Conservation (phyloP, 1,140 invertebrate species). For the Drosophila baimaii region DNA sequence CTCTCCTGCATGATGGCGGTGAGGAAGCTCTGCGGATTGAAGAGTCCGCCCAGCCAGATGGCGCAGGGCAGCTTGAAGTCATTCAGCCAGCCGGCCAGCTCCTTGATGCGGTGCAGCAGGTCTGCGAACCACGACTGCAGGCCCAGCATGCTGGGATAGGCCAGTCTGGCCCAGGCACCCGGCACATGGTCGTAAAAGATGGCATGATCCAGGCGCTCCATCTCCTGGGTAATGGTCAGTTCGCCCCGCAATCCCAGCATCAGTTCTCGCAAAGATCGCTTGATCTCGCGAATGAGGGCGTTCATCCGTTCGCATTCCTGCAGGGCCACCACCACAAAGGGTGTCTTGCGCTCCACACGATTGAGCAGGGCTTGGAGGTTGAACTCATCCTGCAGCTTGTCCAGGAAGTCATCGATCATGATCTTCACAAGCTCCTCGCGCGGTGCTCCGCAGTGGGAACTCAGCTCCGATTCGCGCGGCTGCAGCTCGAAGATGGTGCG, state of each 20-base stretch:
- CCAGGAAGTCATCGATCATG: slow-evolving; percentile 94
- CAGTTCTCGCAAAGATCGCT: slow-evolving; percentile 92
- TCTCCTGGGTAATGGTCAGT: slow-evolving; percentile 95
- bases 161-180: slow-evolving; percentile 91
- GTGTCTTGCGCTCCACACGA: slow-evolving; percentile 95
- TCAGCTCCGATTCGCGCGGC: slow-evolving; percentile 92
- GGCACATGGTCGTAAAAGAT: slow-evolving; percentile 95
- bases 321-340: slow-evolving; percentile 96
- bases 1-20: slow-evolving; percentile 99
- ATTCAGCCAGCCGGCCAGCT: slow-evolving; percentile 91
- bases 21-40: slow-evolving; percentile 98
- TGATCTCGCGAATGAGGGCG: slow-evolving; percentile 91
- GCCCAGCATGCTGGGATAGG: slow-evolving; percentile 94
- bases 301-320: slow-evolving; percentile 99
- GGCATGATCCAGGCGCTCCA: slow-evolving; percentile 94
- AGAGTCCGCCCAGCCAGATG: slow-evolving; percentile 97
- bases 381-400: slow-evolving; percentile 96
- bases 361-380: slow-evolving; percentile 94
- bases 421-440: slow-evolving; percentile 94
- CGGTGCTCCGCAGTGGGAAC: slow-evolving; percentile 89
- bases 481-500: slow-evolving; percentile 96
- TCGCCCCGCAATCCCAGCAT: slow-evolving; percentile 96
- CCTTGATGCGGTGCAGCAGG: slow-evolving; percentile 91
- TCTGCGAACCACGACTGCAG: slow-evolving; percentile 95
- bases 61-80: slow-evolving; percentile 93